phyloP scores from a whole-genome alignment of 2,888 invertebrate genomes.

The Ecdyonurus torrentis region DNA sequence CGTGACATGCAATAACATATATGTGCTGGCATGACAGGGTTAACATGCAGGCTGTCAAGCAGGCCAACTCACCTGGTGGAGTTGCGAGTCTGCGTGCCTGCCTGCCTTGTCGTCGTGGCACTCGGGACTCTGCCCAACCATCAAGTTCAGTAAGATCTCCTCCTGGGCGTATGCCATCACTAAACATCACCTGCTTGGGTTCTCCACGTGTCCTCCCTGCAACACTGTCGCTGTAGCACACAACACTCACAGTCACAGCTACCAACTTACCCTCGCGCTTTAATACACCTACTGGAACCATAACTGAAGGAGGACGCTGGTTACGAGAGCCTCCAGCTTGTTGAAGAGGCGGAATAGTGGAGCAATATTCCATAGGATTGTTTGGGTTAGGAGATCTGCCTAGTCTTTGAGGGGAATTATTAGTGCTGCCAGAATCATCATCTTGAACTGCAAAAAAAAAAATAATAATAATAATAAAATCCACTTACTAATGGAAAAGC shows the following conservation, averaged over 20 bases:
- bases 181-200: slow-evolving; percentile 69
- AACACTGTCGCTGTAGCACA: neutral
- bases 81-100: slow-evolving; percentile 22
- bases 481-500: too few species aligned
- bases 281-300: slow-evolving; percentile 70
- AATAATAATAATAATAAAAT: too few species aligned
- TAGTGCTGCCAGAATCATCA: neutral
- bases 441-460: neutral
- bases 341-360: slow-evolving; percentile 59
- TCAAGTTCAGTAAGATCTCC: slow-evolving; percentile 70
- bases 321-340: slow-evolving; percentile 40
- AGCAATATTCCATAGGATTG: slow-evolving; percentile 77
- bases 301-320: slow-evolving; percentile 47
- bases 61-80: slow-evolving; percentile 17
- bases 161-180: slow-evolving; percentile 75
- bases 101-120: slow-evolving; percentile 19
- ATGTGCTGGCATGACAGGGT: too few species aligned
- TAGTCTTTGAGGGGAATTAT: neutral
- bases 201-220: too few species aligned
- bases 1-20: too few species aligned
- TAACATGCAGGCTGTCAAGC: too few species aligned
- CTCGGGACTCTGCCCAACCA: slow-evolving; percentile 19
- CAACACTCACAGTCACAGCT: neutral
- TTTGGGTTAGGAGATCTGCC: slow-evolving; percentile 56
- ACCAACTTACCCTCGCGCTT: slow-evolving; percentile 47